A percentile compares a stretch with the other conserved stretches of the same genome.
Evolutionary conservation across 2,888 invertebrate species (phyloP).

Genomic region (Drosophila villosipedis): DNA sequence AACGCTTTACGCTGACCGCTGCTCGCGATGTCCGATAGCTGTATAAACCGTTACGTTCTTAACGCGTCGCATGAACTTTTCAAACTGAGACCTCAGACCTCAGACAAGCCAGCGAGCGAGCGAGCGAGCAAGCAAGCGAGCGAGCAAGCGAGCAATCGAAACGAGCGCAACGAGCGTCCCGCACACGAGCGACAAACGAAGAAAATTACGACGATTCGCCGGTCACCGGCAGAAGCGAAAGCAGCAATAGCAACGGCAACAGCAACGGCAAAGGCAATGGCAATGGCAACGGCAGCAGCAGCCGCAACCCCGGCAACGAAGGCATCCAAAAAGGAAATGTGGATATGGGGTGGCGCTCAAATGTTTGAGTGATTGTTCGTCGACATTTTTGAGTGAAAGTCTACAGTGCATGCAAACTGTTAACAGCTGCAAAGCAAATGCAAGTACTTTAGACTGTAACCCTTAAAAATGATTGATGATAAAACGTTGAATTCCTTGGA

Average conservation of each 20-base stretch:
- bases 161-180: slow-evolving; percentile 27
- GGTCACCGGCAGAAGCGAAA: slow-evolving; percentile 56
- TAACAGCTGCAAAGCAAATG: neutral
- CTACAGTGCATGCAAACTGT: neutral
- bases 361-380: slow-evolving; percentile 22
- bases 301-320: slow-evolving; percentile 5
- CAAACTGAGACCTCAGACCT: slow-evolving; percentile 70
- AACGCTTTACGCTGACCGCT: slow-evolving; percentile 41
- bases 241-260: slow-evolving; percentile 25
- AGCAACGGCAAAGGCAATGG: neutral
- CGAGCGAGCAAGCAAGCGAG: slow-evolving; percentile 40
- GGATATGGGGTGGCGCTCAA: slow-evolving; percentile 31
- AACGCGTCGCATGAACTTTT: slow-evolving; percentile 79
- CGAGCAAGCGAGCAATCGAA: slow-evolving; percentile 39
- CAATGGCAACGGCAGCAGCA: slow-evolving; percentile 15
- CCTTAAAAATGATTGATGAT: neutral
- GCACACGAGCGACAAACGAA: slow-evolving; percentile 41
- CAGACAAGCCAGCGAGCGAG: slow-evolving; percentile 2
- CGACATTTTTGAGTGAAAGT: slow-evolving; percentile 20
- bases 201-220: slow-evolving; percentile 40
- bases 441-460: neutral
- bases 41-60: slow-evolving; percentile 69
- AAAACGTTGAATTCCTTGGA: neutral
- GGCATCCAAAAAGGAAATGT: slow-evolving; percentile 31
- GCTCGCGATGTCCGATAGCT: slow-evolving; percentile 19